phyloP scores from a whole-genome alignment of 1,140 invertebrate species.

The Bombus breviceps region DNA sequence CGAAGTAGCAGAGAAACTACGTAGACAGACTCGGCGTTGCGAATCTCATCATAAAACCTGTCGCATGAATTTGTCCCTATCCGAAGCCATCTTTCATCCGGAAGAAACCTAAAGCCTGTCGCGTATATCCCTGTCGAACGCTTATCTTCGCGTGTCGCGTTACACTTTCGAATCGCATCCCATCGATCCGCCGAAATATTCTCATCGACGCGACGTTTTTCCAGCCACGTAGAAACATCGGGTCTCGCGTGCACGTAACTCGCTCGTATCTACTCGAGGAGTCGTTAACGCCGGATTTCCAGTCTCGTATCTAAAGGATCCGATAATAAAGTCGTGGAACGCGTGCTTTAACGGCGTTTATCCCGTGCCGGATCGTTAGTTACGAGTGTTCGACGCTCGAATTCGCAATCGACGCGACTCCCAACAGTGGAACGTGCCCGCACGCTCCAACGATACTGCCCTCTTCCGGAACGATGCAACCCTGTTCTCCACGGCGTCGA shows the following conservation, averaged over 20 bases:
- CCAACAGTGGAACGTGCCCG: background rate
- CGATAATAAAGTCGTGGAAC: slow-evolving; percentile 50
- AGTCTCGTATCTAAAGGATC: slow-evolving; percentile 28
- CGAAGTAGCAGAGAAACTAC: background rate
- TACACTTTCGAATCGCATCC: background rate
- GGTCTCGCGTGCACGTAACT: background rate
- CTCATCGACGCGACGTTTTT: too few species aligned
- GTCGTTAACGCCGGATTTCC: slow-evolving; percentile 39
- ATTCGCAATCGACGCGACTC: slow-evolving; percentile 38
- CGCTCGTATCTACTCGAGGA: slow-evolving; percentile 11
- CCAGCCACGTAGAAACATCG: background rate
- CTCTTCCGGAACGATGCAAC: background rate
- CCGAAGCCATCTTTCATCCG: background rate
- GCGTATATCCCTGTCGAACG: background rate
- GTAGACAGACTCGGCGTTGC: background rate
- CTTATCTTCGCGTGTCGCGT: background rate
- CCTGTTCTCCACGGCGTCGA: background rate
- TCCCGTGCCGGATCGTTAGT: slow-evolving; percentile 38
- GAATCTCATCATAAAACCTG: background rate
- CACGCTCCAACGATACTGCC: background rate
- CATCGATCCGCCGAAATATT: slow-evolving; percentile 4
- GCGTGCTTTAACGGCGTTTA: slow-evolving; percentile 40
- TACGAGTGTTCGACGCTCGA: slow-evolving; percentile 34
- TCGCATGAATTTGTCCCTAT: background rate
- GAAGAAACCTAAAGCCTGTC: background rate